Percentiles rank a stretch among this genome's conserved stretches.
Conservation (phyloP, 2,888 invertebrate species). For the Patella ulyssiponensis region DNA sequence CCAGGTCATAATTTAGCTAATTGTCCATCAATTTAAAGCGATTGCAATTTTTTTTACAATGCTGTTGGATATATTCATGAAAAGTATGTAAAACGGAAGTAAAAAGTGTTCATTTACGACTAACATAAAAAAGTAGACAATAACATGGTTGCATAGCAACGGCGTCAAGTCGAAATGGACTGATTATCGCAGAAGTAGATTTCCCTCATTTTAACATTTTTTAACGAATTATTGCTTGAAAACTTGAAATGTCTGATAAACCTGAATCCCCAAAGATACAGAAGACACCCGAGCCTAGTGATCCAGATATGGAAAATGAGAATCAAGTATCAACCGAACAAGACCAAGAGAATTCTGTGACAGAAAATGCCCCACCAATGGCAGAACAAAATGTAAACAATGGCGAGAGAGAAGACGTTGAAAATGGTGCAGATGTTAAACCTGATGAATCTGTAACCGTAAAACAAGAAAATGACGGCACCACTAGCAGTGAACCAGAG, state of each 20-base stretch:
- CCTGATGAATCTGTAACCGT: slow-evolving; percentile 6
- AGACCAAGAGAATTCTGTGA: slow-evolving; percentile 28
- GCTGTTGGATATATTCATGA: neutral
- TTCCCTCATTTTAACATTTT: slow-evolving; percentile 2
- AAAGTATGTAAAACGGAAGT: neutral
- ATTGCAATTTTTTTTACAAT: neutral
- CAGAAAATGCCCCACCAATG: slow-evolving; percentile 14
- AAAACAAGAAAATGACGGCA: slow-evolving; percentile 20
- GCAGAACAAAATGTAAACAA: slow-evolving; percentile 14
- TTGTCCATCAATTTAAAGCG: neutral
- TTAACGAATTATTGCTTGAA: neutral
- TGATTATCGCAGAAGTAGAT: neutral
- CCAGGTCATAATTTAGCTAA: neutral
- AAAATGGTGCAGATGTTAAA: neutral
- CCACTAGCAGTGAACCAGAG: neutral
- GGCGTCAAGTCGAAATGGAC: slow-evolving; percentile 17
- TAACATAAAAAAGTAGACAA: slow-evolving; percentile 10
- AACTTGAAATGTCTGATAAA: slow-evolving; percentile 47
- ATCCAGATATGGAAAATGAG: slow-evolving; percentile 18
- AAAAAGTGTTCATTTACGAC: neutral
- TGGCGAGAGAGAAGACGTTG: neutral
- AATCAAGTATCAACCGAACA: slow-evolving; percentile 21
- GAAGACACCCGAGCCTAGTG: slow-evolving; percentile 13
- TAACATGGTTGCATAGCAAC: slow-evolving; percentile 26
- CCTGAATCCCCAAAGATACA: slow-evolving; percentile 31